Conservation (phyloP, 2,888 invertebrate genomes). For the Drosophila tanythrix region DNA sequence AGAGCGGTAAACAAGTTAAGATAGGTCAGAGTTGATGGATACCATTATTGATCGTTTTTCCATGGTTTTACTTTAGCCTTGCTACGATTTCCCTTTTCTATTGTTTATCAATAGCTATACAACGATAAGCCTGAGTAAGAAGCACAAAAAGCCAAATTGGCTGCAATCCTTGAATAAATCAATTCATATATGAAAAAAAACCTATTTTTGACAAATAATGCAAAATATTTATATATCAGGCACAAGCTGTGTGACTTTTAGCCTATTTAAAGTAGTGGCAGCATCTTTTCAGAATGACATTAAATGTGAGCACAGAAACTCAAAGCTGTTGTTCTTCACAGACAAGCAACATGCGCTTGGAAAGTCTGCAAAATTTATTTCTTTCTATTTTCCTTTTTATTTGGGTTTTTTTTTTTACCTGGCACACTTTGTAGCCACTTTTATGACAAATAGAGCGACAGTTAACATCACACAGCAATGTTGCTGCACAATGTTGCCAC, state of each 20-base stretch:
- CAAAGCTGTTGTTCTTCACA: neutral
- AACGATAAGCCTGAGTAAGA: neutral
- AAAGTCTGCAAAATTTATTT: constrained; percentile 8
- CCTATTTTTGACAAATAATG: neutral
- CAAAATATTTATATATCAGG: neutral
- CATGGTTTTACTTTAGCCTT: constrained; percentile 35
- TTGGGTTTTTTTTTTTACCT: constrained; percentile 32
- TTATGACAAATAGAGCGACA: constrained; percentile 72
- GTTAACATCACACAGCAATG: constrained; percentile 11
- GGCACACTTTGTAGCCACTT: constrained; percentile 75
- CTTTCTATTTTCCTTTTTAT: neutral
- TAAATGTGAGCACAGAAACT: neutral
- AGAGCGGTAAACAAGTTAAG: constrained; percentile 52
- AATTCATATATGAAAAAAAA: accelerated
- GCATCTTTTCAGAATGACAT: neutral
- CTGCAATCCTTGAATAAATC: neutral
- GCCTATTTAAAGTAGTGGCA: neutral
- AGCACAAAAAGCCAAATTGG: neutral
- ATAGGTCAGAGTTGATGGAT: constrained; percentile 7
- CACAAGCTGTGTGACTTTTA: neutral
- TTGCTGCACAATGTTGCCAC: constrained; percentile 56
- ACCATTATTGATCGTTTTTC: constrained; percentile 12
- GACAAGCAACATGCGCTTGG: constrained; percentile 6
- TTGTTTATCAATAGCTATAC: neutral
- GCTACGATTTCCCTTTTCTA: neutral